phyloP scores from a whole-genome alignment of 2,113 vertebrate species.

The Entelurus aequoreus region DNA sequence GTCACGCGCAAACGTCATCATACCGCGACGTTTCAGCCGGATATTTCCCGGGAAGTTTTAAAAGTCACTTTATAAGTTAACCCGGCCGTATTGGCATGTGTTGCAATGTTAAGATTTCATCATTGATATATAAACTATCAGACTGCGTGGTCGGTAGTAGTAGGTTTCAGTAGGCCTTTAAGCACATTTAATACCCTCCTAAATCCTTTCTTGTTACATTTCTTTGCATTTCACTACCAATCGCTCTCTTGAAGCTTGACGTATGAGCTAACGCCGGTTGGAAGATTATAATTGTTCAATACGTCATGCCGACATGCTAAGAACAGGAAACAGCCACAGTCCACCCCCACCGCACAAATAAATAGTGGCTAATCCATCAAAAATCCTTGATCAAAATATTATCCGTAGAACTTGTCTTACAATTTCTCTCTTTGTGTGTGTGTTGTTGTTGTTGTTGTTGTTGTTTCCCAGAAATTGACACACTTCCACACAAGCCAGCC shows the following conservation, averaged over 20 bases:
- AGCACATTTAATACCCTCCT: constrained; percentile 7
- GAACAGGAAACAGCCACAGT: neutral
- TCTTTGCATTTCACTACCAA: constrained; percentile 37
- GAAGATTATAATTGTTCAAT: neutral
- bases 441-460: constrained; percentile 2
- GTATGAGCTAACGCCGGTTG: constrained; percentile 4
- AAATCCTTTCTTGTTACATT: constrained; percentile 25
- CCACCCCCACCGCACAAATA: neutral
- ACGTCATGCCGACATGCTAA: neutral
- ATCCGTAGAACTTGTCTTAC: neutral
- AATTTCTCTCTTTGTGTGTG: neutral
- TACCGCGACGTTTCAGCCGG: no score
- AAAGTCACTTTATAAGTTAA: no score
- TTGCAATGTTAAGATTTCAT: no score
- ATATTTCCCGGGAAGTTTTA: no score
- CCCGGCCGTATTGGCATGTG: no score
- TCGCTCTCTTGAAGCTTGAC: constrained; percentile 10
- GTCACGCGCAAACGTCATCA: no score
- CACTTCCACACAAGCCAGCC: constrained; percentile 44
- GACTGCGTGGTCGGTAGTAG: no score
- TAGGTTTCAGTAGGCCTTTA: no score
- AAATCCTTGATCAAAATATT: neutral
- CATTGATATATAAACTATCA: no score
- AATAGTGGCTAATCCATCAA: neutral
- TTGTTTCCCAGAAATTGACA: constrained; percentile 38